Conservation (phyloP, 1,140 invertebrate genomes). For the Forficula auricularia region DNA sequence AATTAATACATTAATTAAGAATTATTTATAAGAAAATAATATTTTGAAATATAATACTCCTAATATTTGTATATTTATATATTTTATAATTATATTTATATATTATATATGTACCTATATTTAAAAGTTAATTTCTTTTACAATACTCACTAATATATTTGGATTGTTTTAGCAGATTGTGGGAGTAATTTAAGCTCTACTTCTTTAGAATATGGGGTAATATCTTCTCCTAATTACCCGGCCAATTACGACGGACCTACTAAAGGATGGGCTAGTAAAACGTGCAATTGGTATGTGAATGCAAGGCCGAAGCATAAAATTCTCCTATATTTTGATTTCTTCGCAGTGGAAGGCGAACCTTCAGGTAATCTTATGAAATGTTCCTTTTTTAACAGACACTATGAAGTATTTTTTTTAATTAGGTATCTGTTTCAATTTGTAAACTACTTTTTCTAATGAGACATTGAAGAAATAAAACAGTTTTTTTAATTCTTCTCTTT, state of each 20-base stretch:
- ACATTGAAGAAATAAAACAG: not conserved
- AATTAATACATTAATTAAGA: no score
- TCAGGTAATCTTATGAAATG: constrained; percentile 35
- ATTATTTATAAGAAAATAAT: no score
- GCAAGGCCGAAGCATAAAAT: constrained; percentile 63
- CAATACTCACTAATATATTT: not conserved
- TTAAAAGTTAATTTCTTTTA: no score
- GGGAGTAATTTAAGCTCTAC: constrained; percentile 69
- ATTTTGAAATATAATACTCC: no score
- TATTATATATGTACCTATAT: no score
- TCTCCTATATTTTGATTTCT: constrained; percentile 70
- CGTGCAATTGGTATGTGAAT: constrained; percentile 83
- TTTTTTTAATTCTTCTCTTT: not conserved
- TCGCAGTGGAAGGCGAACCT: constrained; percentile 77
- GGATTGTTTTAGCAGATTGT: constrained; percentile 47
- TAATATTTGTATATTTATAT: no score
- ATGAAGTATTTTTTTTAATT: no score
- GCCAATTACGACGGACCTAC: constrained; percentile 63
- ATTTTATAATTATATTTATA: no score
- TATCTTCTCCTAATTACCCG: constrained; percentile 73
- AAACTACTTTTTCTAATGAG: not conserved
- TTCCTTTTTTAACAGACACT: not conserved
- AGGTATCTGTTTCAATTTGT: not conserved
- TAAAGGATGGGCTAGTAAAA: constrained; percentile 52
- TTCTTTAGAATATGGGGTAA: constrained; percentile 57